A percentile compares a stretch with the other conserved stretches of the same genome.
Evolutionary conservation across 2,113 vertebrate genomes (phyloP).

Genomic region (Chrysochloris asiatica): DNA sequence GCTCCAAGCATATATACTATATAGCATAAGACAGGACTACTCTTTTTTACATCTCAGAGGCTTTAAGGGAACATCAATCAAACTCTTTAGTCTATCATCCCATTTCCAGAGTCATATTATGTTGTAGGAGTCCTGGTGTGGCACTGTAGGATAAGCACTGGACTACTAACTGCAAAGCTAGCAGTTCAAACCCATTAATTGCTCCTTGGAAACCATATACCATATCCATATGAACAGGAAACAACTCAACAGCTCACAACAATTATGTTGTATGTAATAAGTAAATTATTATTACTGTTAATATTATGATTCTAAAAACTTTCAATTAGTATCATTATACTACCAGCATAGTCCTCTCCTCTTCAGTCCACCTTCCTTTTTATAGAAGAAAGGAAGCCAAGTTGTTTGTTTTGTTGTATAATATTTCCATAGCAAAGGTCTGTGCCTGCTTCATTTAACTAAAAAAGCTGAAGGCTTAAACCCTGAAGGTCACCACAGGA

Average conservation of each 20-base stretch:
- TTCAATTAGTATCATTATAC: slow-evolving; percentile 83
- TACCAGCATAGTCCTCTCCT: slow-evolving; percentile 83
- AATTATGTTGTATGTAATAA: slow-evolving; percentile 58
- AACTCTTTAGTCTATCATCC: slow-evolving; percentile 5
- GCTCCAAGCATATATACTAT: slow-evolving; percentile 67
- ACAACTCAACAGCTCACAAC: no score
- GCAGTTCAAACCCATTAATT: no score
- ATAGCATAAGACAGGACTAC: slow-evolving; percentile 7
- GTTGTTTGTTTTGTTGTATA: slow-evolving; percentile 94
- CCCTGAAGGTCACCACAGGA: slow-evolving; percentile 89
- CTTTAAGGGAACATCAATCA: slow-evolving; percentile 54
- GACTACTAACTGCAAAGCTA: no score
- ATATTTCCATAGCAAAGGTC: slow-evolving; percentile 94
- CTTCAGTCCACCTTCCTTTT: slow-evolving; percentile 85
- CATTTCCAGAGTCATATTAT: slow-evolving; percentile 62
- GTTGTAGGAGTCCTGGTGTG: no score
- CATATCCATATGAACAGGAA: no score
- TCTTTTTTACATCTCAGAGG: neutral
- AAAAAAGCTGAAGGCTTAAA: slow-evolving; percentile 88
- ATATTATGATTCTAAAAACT: slow-evolving; percentile 77
- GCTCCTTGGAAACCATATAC: no score
- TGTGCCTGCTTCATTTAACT: slow-evolving; percentile 89
- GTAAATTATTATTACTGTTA: slow-evolving; percentile 76
- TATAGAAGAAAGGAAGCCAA: slow-evolving; percentile 83
- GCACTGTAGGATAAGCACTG: no score